phyloP scores from a whole-genome alignment of 2,797 vertebrate genomes.

The Danio albolineatus region DNA sequence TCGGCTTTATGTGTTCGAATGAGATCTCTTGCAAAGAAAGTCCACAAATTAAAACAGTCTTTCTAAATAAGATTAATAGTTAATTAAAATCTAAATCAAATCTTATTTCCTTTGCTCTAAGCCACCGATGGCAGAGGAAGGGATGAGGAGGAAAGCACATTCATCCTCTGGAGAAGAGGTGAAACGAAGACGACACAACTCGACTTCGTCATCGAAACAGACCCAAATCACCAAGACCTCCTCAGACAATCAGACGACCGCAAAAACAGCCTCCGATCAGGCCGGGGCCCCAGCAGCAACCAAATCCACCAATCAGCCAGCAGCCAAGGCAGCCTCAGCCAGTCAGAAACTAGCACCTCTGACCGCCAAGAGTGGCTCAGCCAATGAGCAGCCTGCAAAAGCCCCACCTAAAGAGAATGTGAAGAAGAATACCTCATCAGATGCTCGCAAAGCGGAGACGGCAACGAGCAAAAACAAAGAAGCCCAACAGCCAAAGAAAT shows the following conservation, averaged over 20 bases:
- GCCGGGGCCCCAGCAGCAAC: constrained; percentile 34
- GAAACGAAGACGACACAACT: constrained; percentile 75
- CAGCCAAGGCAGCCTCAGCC: constrained; percentile 60
- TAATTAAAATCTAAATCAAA: not conserved
- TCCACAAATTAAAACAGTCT: too few relatives aligned
- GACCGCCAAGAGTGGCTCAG: constrained; percentile 12
- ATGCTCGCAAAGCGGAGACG: constrained; percentile 66
- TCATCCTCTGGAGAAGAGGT: constrained; percentile 81
- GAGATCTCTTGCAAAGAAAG: not conserved
- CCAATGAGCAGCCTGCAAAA: constrained; percentile 43
- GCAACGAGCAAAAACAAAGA: constrained; percentile 69
- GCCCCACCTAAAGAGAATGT: constrained; percentile 67
- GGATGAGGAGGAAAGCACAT: constrained; percentile 80
- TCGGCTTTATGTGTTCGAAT: not conserved
- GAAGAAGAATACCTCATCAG: constrained; percentile 63
- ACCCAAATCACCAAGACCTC: constrained; percentile 67
- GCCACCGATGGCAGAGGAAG: constrained; percentile 90
- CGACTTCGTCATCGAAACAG: constrained; percentile 67
- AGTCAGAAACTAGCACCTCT: constrained; percentile 40
- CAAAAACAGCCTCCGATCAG: constrained; percentile 58
- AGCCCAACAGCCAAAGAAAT: constrained; percentile 67
- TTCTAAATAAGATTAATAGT: not conserved
- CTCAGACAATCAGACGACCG: constrained; percentile 54
- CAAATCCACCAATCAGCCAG: constrained; percentile 34
- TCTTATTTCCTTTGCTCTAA: constrained; percentile 66